Evolutionary conservation across 2,113 vertebrate species (phyloP), one percentile per base, ranked within the genome.

Genomic region (Trematomus loennbergii): DNA sequence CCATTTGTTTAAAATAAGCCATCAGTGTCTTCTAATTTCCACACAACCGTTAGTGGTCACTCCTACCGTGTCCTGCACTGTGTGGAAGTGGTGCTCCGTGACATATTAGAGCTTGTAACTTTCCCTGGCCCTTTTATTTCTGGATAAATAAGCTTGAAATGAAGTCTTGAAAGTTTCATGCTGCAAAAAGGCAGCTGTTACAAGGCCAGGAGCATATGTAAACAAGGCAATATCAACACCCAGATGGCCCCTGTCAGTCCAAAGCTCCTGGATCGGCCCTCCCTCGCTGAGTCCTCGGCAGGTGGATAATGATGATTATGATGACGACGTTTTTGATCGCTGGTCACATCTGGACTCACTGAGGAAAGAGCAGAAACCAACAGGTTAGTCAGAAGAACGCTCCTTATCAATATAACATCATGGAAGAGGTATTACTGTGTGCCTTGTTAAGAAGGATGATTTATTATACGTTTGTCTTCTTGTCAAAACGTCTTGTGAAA

Each of bases 321-420:
- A 83, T 80, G 88, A 77, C 91, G 91, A 72, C 90, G 85, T 74
- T 88, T 87, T 74, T 89, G 87, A 88, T 91, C 89, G 66, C 81
- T 43, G 62, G 81, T 74, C 78, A 83, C 91, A 89, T 93, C 91
- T 81, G 92, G 92, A 62, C 78, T 89, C 86, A 87, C 93, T 94
- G 89, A 63, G 73, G 90, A 87, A 85, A 92, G 57, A 89, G 72
- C 50, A 90, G 46, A 91, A 72, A 89, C 11, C 63, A 76, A 85
- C 45, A 85, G 63, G 22, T 9, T 57, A 65, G 55, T 81, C 29
- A 89, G 75, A 79, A 61, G 48, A 50, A 82, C 22, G 22, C 46
- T 75, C 49, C 55, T 84, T 77, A 81, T 62, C 65, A 76, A 50
- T 12, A 33, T 46, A 20, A 72, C 59, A 68, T 78, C 13, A 65